A percentile compares a stretch with the other conserved stretches of the same genome.
These are phyloP conservation scores for Theocolax elegans DNA, from an alignment of 1,140 invertebrate species.

Conservation along the genomic window DNA sequence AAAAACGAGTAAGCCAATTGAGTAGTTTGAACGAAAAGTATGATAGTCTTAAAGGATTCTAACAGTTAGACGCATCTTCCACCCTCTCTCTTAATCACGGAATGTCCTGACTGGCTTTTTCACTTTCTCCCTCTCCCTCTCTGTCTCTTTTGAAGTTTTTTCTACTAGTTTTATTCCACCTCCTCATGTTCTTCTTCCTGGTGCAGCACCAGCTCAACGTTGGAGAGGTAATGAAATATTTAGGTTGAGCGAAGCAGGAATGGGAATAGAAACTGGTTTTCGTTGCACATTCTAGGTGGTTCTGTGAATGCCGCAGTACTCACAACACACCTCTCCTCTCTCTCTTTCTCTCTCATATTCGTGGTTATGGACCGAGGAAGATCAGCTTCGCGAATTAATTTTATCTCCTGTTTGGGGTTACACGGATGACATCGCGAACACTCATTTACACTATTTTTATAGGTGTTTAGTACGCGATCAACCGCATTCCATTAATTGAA, in stretches of 20 bases:
- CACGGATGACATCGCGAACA: not conserved
- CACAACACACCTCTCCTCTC: slow-evolving; percentile 49
- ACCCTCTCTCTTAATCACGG: slow-evolving; percentile 28
- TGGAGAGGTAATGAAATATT: slow-evolving; percentile 56
- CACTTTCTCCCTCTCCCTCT: slow-evolving; percentile 1
- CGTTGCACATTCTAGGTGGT: slow-evolving; percentile 59
- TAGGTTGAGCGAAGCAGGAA: slow-evolving; percentile 50
- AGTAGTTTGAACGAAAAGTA: no score
- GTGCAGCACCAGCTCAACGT: not conserved
- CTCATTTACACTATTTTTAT: slow-evolving; percentile 5
- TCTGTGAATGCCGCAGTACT: slow-evolving; percentile 51
- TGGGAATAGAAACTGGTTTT: slow-evolving; percentile 59
- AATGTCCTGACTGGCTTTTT: not conserved
- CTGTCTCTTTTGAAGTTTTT: no score
- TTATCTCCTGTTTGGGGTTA: slow-evolving; percentile 1
- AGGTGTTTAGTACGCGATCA: slow-evolving; percentile 3
- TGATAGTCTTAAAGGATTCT: no score
- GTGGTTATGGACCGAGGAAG: slow-evolving; percentile 44
- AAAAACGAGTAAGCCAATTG: no score
- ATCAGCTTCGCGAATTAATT: slow-evolving; percentile 28
- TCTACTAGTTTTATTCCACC: slow-evolving; percentile 28
- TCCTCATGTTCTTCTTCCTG: slow-evolving; percentile 21
- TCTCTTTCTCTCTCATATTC: slow-evolving; percentile 3
- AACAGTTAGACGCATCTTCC: slow-evolving; percentile 24
- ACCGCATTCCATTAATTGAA: no score